Base-by-base conservation (phyloP, 2,888 invertebrate species). In the Melanostoma scalare region DNA sequence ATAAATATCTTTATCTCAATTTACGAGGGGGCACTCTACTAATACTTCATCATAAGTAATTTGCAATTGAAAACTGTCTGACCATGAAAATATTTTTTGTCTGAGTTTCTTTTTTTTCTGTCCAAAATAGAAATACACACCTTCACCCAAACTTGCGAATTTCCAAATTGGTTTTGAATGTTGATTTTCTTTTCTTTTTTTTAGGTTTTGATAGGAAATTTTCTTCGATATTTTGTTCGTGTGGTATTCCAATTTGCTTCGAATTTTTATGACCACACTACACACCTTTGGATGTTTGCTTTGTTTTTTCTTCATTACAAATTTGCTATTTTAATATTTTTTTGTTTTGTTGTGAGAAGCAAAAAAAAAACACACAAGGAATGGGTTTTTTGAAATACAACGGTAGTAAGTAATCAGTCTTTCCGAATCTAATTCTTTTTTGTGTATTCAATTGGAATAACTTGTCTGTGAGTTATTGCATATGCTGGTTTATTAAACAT, bases 271-370 rank as follows among this genome's bases (percentile, higher is more conserved):
- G 56, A 58, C 53, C 48, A n/a, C 63, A 48, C 36, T 31, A 44
- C 68, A 61, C 61, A 56, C 55, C 56, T 63, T 69, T 38, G 48
- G 40, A 48, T 50, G 9, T 2, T 38, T 56, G 4, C 42, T 71
- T 71, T 63, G 50, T 69, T 63, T 60, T n/a, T 61, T 61, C 44
- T 53, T 46, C 42, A 42, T 52, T 61, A 20, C 20, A 3, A 10
- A 48, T 73, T 68, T 55, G 50, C 50, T 71, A 58, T 71, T 71
- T 58, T 58, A 10, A n/a, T 69, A 48, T 69, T 58, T 69, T 69
- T 50, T 40, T 50, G 48, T 50, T 71, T n/a, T 50, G 30, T 50
- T 63, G 20, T 38, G 48, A 20, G 38, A 38, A 63, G 63, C 6
- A 36, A 35, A 4, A 10, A 40, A 40, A 33, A 52, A 42, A 40